phyloP scores from a whole-genome alignment of 1,140 invertebrate species.

The Atta cephalotes region DNA sequence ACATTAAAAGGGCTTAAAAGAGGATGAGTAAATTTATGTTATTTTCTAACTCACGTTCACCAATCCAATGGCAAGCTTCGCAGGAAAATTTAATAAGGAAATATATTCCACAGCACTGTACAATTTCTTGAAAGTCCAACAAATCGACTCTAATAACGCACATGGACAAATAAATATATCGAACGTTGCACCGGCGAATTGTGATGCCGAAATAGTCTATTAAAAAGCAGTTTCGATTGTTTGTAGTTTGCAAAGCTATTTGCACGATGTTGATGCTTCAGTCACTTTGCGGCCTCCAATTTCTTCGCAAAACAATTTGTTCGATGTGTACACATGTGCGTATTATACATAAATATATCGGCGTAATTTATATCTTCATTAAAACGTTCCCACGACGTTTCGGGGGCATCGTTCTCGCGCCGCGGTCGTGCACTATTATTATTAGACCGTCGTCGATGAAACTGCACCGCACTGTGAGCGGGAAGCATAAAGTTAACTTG shows the following conservation, averaged over 20 bases:
- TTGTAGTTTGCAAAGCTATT: background rate
- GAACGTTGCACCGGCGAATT: conserved; percentile 16
- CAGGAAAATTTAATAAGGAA: background rate
- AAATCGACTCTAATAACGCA: background rate
- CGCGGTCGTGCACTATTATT: conserved; percentile 37
- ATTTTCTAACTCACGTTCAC: background rate
- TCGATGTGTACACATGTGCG: background rate
- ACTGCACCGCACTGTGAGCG: background rate
- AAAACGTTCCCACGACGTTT: conserved; percentile 25
- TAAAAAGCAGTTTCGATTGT: conserved; percentile 35
- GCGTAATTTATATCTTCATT: conserved; percentile 19
- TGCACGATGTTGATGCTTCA: background rate
- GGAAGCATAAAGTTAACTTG: conserved; percentile 2
- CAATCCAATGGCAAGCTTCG: background rate
- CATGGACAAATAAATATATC: conserved; percentile 36
- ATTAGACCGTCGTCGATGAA: conserved; percentile 33
- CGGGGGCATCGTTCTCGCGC: conserved; percentile 17
- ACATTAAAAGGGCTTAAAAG: background rate
- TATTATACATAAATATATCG: background rate
- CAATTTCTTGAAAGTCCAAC: background rate
- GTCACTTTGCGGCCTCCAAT: background rate
- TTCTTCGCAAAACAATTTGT: background rate
- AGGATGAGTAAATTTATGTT: background rate
- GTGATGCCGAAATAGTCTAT: background rate
- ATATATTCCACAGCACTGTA: background rate